Conservation (phyloP, 2,797 vertebrate genomes). For the Pterois miles region DNA sequence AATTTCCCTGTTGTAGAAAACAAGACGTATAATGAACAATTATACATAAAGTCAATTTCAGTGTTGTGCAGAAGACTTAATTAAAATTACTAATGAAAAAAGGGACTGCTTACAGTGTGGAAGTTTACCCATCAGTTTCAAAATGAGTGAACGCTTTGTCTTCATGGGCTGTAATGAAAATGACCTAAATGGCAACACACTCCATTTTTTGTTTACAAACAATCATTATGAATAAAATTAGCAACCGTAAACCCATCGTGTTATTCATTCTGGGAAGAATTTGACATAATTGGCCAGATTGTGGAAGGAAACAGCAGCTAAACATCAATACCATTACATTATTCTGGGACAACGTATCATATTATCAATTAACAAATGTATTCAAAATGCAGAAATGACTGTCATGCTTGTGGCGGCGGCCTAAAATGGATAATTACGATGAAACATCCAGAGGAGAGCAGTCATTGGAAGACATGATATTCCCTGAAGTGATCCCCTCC, state of each 20-base stretch:
- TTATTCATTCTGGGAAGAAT: conserved; percentile 50
- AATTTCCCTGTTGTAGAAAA: conserved; percentile 87
- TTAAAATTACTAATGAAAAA: conserved; percentile 90
- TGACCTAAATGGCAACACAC: conserved; percentile 74
- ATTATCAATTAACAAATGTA: conserved; percentile 78
- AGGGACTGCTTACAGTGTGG: conserved; percentile 78
- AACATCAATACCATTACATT: conserved; percentile 62
- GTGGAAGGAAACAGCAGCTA: conserved; percentile 47
- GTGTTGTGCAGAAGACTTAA: conserved; percentile 85
- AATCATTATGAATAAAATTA: conserved; percentile 71
- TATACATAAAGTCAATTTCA: conserved; percentile 89
- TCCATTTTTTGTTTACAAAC: conserved; percentile 76
- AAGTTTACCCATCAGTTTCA: conserved; percentile 83
- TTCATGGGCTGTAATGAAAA: conserved; percentile 81
- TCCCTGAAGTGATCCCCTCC: conserved; percentile 73
- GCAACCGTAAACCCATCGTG: conserved; percentile 42
- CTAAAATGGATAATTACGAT: conserved; percentile 84
- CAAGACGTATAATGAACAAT: conserved; percentile 88
- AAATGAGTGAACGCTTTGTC: conserved; percentile 77
- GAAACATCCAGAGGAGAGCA: conserved; percentile 80
- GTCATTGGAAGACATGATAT: conserved; percentile 82
- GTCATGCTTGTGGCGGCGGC: conserved; percentile 73
- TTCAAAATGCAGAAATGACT: conserved; percentile 71
- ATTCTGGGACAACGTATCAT: conserved; percentile 51
- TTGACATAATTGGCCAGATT: conserved; percentile 65